A percentile compares a stretch with the other conserved stretches of the same genome.
Evolutionary conservation across 2,888 invertebrate genomes (phyloP).

Genomic region (Electrophaes corylata): DNA sequence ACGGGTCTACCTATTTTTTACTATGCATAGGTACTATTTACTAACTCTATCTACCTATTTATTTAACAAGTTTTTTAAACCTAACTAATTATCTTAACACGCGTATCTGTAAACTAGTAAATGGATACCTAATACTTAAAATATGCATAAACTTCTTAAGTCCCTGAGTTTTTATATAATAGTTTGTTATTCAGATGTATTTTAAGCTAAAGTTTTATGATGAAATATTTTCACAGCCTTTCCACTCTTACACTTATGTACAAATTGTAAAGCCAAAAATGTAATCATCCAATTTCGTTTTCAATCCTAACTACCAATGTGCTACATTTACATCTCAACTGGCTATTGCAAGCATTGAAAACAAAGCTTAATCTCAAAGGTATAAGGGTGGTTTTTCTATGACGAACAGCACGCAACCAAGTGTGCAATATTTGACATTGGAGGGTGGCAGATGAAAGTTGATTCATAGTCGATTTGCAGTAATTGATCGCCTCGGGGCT

Average conservation of each 20-base stretch:
- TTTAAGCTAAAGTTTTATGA: too few relatives aligned
- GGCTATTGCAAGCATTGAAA: not conserved
- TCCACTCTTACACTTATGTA: not conserved
- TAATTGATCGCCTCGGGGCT: slow-evolving; percentile 68
- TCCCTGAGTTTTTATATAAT: too few relatives aligned
- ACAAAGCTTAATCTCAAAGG: not conserved
- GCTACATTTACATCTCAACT: slow-evolving; percentile 20
- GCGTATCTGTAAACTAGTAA: too few relatives aligned
- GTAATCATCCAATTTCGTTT: slow-evolving; percentile 25
- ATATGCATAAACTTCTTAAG: too few relatives aligned
- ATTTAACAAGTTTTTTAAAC: too few relatives aligned
- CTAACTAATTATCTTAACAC: too few relatives aligned
- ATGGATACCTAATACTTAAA: too few relatives aligned
- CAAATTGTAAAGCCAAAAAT: slow-evolving; percentile 4
- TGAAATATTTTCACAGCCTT: not conserved
- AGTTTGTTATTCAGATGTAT: too few relatives aligned
- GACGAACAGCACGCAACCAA: slow-evolving; percentile 40
- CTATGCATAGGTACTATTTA: too few relatives aligned
- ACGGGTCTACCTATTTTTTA: too few relatives aligned
- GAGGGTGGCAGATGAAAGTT: slow-evolving; percentile 61
- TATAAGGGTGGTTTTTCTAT: slow-evolving; percentile 25
- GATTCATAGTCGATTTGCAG: slow-evolving; percentile 67
- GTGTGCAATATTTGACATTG: slow-evolving; percentile 55
- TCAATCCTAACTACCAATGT: slow-evolving; percentile 24
- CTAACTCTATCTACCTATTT: too few relatives aligned